Percentiles rank a stretch among this genome's conserved stretches.
Evolutionary conservation across 1,140 invertebrate genomes (phyloP).

Genomic region (Solenopsis invicta): DNA sequence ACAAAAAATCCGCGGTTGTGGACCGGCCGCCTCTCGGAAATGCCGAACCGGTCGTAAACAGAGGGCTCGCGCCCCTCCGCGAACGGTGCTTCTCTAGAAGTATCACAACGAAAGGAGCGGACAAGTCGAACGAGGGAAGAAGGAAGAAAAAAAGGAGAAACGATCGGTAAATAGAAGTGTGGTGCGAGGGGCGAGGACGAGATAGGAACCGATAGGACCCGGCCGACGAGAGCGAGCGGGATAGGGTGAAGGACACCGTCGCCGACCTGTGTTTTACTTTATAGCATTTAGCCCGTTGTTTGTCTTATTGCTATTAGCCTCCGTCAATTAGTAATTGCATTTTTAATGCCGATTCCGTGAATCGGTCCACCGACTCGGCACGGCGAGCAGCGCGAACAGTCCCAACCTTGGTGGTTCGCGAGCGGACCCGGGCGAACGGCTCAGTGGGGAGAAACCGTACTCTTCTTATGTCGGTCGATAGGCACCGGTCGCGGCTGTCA

Average conservation of each 20-base stretch:
- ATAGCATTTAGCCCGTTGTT: slow-evolving; percentile 86
- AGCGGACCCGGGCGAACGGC: background rate
- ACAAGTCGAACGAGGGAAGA: background rate
- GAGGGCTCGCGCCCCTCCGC: slow-evolving; percentile 14
- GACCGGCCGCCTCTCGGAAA: slow-evolving; percentile 80
- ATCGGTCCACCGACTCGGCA: slow-evolving; percentile 70
- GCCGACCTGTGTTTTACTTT: slow-evolving; percentile 86
- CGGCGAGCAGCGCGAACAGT: background rate
- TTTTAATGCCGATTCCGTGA: slow-evolving; percentile 86
- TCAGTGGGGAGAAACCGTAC: slow-evolving; percentile 37
- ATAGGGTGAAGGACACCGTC: slow-evolving; percentile 65
- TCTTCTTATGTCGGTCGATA: slow-evolving; percentile 11
- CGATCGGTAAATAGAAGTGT: slow-evolving; percentile 38
- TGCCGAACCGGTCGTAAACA: slow-evolving; percentile 83
- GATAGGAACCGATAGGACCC: slow-evolving; percentile 20
- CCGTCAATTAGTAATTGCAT: slow-evolving; percentile 87
- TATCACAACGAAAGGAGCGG: slow-evolving; percentile 71
- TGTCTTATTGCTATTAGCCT: slow-evolving; percentile 87
- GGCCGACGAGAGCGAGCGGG: background rate
- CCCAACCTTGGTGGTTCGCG: slow-evolving; percentile 41
- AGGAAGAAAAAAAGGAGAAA: slow-evolving; percentile 26
- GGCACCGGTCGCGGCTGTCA: slow-evolving; percentile 53
- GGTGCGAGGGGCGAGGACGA: background rate
- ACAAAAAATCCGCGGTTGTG: slow-evolving; percentile 75
- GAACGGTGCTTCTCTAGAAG: slow-evolving; percentile 36